Evolutionary conservation across 2,888 invertebrate species (phyloP).

Genomic region (Adineta ricciae): DNA sequence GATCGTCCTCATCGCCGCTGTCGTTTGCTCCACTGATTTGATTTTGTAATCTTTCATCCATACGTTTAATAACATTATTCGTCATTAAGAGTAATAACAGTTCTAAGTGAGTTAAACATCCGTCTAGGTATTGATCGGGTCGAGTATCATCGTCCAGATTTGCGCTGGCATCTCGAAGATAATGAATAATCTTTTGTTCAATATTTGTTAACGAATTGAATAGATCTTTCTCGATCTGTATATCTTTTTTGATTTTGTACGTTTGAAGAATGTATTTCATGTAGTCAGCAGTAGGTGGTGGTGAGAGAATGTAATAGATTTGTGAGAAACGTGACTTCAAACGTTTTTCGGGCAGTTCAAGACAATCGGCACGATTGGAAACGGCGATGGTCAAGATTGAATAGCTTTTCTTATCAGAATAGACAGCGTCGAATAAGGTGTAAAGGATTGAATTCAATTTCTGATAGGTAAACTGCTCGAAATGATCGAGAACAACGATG

Average conservation of each 20-base stretch:
- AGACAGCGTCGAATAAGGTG: conserved; percentile 13
- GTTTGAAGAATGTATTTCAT: not conserved
- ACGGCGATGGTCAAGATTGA: not conserved
- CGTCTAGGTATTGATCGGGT: not conserved
- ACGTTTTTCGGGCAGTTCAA: conserved; percentile 17
- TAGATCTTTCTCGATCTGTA: not conserved
- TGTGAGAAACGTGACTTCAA: conserved; percentile 20
- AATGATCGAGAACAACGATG: not conserved
- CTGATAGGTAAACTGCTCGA: not conserved
- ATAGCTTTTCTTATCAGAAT: not conserved
- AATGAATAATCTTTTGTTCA: not conserved
- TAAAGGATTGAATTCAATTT: conserved; percentile 14
- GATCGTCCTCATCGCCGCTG: not conserved
- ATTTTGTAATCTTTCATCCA: not conserved
- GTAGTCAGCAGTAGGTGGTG: not conserved
- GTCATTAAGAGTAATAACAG: not conserved
- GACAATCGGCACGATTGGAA: conserved; percentile 11
- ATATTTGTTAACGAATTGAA: conserved; percentile 1
- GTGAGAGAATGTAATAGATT: not conserved
- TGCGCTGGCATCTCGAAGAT: not conserved
- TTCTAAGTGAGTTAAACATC: conserved; percentile 17
- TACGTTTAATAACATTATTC: not conserved
- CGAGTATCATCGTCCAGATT: not conserved
- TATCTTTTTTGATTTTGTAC: not conserved
- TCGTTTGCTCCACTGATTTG: not conserved